Percentiles rank a stretch among this genome's conserved stretches.
phyloP scores from a whole-genome alignment of 2,113 vertebrate genomes.

The Xenopus laevis region DNA sequence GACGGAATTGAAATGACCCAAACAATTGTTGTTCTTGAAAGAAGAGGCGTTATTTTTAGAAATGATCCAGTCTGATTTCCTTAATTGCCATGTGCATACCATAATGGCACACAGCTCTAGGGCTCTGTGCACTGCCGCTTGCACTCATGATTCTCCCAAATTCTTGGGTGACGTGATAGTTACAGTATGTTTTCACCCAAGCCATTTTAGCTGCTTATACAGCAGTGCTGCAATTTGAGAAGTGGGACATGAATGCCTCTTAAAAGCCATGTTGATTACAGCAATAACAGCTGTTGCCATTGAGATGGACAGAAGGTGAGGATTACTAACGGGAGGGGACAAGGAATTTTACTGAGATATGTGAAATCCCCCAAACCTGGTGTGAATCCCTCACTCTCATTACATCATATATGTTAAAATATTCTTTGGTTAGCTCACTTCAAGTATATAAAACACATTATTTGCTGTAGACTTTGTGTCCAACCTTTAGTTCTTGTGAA shows the following conservation, averaged over 20 bases:
- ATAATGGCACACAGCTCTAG: background rate
- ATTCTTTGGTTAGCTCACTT: background rate
- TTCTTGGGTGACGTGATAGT: conserved; percentile 41
- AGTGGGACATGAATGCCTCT: conserved; percentile 38
- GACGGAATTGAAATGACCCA: background rate
- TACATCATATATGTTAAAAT: too few relatives aligned
- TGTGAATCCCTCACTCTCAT: too few relatives aligned
- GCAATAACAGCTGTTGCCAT: conserved; percentile 40
- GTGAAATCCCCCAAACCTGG: conserved; percentile 9
- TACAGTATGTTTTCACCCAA: conserved; percentile 40
- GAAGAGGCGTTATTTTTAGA: background rate
- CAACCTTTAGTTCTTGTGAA: too few relatives aligned
- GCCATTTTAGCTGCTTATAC: conserved; percentile 42
- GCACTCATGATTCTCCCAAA: conserved; percentile 25
- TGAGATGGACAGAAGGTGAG: conserved; percentile 37
- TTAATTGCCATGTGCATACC: background rate
- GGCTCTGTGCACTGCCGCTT: conserved; percentile 12
- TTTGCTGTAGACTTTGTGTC: too few relatives aligned
- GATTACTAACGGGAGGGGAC: conserved; percentile 20
- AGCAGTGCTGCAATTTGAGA: conserved; percentile 40
- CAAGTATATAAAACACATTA: background rate
- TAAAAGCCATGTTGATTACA: conserved; percentile 42
- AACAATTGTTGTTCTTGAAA: background rate
- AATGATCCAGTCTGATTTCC: background rate
- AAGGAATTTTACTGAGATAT: conserved; percentile 22